Evolutionary conservation across 1,140 invertebrate species (phyloP).

Genomic region (Calephelis virginiensis): DNA sequence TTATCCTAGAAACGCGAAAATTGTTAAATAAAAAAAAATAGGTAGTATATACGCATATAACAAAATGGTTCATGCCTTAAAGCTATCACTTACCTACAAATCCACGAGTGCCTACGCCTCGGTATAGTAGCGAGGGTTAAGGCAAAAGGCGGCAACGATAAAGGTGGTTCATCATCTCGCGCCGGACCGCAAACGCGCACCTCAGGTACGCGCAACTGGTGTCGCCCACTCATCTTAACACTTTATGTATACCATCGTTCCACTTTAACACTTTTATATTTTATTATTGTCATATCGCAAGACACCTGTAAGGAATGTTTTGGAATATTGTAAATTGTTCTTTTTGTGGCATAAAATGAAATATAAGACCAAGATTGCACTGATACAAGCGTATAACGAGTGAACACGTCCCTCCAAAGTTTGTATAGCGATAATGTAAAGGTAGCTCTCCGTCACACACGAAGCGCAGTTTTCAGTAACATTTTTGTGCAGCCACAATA

Average conservation of each 20-base stretch:
- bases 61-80: too few species aligned
- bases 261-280: conserved; percentile 16
- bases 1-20: too few species aligned
- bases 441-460: too few species aligned
- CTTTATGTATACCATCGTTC: conserved; percentile 27
- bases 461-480: too few species aligned
- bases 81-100: conserved; percentile 58
- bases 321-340: not conserved
- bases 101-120: conserved; percentile 66
- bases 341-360: not conserved
- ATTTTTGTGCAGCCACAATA: too few species aligned
- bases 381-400: too few species aligned
- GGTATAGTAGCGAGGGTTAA: conserved; percentile 65
- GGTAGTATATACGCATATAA: too few species aligned
- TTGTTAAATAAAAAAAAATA: too few species aligned
- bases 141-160: conserved; percentile 62
- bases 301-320: not conserved
- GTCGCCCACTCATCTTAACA: conserved; percentile 60
- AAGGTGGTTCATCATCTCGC: conserved; percentile 51
- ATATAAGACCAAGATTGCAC: not conserved
- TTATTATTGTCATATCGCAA: conserved; percentile 1
- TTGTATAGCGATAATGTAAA: too few species aligned
- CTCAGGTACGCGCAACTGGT: conserved; percentile 65
- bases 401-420: too few species aligned
- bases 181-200: conserved; percentile 64